Evolutionary conservation across 2,113 vertebrate genomes (phyloP).

Genomic region (Neodon shergylaensis): DNA sequence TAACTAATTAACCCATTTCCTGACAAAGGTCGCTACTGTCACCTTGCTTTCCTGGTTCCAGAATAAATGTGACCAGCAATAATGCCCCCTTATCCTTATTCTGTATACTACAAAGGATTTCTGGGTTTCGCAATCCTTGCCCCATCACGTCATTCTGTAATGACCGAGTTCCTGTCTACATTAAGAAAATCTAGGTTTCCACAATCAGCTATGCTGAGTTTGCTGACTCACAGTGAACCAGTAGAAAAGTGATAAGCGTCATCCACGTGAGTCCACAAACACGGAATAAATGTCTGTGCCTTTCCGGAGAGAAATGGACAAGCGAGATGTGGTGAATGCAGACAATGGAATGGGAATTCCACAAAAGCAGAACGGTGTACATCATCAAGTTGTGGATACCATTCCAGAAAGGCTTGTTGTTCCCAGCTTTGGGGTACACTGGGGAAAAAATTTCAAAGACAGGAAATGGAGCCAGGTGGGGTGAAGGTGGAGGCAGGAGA

Average conservation of each 20-base stretch:
- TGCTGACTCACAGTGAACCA: neutral
- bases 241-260: neutral
- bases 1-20: neutral
- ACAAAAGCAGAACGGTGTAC: neutral
- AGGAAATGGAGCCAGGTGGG: neutral
- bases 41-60: neutral
- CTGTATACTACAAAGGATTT: neutral
- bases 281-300: neutral
- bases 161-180: neutral
- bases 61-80: neutral
- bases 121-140: neutral
- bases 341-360: neutral
- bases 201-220: neutral
- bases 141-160: too few species aligned
- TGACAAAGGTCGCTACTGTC: neutral
- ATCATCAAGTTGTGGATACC: neutral
- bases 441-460: neutral
- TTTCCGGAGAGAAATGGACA: neutral
- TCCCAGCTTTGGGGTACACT: neutral
- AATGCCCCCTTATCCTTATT: neutral
- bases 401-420: neutral
- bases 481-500: neutral
- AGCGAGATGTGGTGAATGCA: neutral
- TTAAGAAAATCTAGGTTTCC: neutral
- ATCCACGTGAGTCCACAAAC: neutral